A percentile compares a stretch with the other conserved stretches of the same genome.
phyloP scores from a whole-genome alignment of 2,113 vertebrate species.

The Lophura nycthemera region DNA sequence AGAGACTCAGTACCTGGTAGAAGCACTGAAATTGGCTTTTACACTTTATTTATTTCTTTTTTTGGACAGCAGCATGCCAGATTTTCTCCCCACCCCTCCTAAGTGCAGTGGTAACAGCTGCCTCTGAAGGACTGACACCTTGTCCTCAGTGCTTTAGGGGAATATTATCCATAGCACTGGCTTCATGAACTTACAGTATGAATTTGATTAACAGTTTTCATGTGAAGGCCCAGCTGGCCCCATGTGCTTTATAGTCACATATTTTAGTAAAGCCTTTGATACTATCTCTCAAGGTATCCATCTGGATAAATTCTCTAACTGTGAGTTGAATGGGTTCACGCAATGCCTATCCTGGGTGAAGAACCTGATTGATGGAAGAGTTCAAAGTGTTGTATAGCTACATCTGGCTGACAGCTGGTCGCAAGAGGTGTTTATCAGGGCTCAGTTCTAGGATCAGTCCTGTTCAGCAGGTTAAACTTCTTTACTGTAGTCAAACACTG shows the following conservation, averaged over 20 bases:
- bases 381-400: not conserved
- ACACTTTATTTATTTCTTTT: slow-evolving; percentile 67
- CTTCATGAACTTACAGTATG: not conserved
- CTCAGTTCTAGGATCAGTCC: not conserved
- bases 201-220: not conserved
- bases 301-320: not conserved
- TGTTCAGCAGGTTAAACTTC: not conserved
- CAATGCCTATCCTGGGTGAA: not conserved
- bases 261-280: not conserved
- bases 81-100: slow-evolving; percentile 3
- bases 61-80: slow-evolving; percentile 52
- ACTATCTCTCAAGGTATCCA: not conserved
- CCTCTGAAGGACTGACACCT: slow-evolving; percentile 7
- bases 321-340: not conserved
- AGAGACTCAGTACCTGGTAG: slow-evolving; percentile 33
- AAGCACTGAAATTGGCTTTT: slow-evolving; percentile 61
- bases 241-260: not conserved
- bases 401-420: not conserved
- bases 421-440: not conserved
- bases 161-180: not conserved
- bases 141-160: not conserved
- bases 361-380: not conserved
- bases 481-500: not conserved
- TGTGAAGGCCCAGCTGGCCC: not conserved
- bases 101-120: not conserved